Conservation (phyloP, 1,140 invertebrate genomes). For the Drosophila novamexicana region DNA sequence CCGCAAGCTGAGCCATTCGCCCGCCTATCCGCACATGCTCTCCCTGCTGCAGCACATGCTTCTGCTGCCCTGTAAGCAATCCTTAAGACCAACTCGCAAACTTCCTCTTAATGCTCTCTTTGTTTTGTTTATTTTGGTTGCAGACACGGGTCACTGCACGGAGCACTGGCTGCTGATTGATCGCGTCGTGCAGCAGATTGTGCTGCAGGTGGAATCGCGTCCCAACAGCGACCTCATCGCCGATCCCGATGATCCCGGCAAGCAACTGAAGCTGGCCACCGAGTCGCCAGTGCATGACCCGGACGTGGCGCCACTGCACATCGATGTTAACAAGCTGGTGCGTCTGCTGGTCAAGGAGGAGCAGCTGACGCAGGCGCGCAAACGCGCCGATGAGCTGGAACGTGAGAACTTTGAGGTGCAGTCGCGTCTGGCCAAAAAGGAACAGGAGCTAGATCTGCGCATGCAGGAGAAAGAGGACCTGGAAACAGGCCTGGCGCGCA, state of each 20-base stretch:
- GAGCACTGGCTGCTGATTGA: conserved; percentile 98
- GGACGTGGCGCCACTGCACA: conserved; percentile 93
- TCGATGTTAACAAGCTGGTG: conserved; percentile 96
- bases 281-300: conserved; percentile 88
- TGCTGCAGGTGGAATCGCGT: conserved; percentile 90
- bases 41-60: conserved; percentile 96
- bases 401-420: conserved; percentile 95
- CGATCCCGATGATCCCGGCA: conserved; percentile 68
- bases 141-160: conserved; percentile 90
- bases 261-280: conserved; percentile 59
- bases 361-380: conserved; percentile 93
- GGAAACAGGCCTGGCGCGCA: conserved; percentile 91
- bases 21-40: conserved; percentile 96
- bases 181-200: conserved; percentile 97
- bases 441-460: conserved; percentile 95
- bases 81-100: background rate
- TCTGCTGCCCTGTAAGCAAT: conserved; percentile 92
- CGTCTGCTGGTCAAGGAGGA: conserved; percentile 97
- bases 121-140: background rate
- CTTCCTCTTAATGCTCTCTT: conserved; percentile 47
- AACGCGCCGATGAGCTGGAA: conserved; percentile 94
- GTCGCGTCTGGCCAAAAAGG: conserved; percentile 94
- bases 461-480: conserved; percentile 97
- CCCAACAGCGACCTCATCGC: conserved; percentile 77
- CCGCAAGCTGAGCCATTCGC: conserved; percentile 95